phyloP scores from a whole-genome alignment of 2,888 invertebrate genomes.

The Troides aeacus region DNA sequence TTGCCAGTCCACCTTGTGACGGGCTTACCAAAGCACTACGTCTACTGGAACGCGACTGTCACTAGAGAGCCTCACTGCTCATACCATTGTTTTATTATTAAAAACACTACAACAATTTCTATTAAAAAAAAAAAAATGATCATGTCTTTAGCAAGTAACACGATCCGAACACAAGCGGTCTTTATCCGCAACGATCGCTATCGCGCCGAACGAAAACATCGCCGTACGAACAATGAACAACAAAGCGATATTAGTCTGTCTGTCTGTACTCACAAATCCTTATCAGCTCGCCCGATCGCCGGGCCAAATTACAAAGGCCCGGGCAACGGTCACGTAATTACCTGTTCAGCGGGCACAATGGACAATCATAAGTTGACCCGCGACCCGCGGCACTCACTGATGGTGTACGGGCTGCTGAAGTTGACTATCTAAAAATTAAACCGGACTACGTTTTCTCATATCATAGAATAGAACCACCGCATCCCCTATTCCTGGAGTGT shows the following conservation, averaged over 20 bases:
- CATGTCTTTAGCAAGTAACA: not conserved
- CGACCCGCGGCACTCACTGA: conserved; percentile 5
- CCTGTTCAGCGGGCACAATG: conserved; percentile 20
- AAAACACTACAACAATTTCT: too few species aligned
- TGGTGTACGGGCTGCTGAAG: too few species aligned
- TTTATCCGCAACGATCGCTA: conserved; percentile 10
- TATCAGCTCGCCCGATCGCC: conserved; percentile 37
- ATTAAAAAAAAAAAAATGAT: too few species aligned
- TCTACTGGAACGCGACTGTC: too few species aligned
- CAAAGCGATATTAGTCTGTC: conserved; percentile 37
- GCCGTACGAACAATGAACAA: conserved; percentile 29
- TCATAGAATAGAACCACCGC: not conserved
- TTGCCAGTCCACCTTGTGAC: too few species aligned
- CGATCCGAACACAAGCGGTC: conserved; percentile 10
- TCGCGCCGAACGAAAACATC: conserved; percentile 8
- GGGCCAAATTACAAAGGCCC: conserved; percentile 38
- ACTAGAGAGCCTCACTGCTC: too few species aligned
- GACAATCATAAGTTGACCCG: conserved; percentile 22
- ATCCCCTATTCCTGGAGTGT: too few species aligned
- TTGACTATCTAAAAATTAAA: too few species aligned
- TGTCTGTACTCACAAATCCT: conserved; percentile 36
- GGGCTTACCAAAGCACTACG: too few species aligned
- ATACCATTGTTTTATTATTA: too few species aligned
- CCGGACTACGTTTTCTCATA: not conserved
- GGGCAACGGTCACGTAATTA: conserved; percentile 26